phyloP scores from a whole-genome alignment of 2,113 vertebrate species.

The Elgaria multicarinata region DNA sequence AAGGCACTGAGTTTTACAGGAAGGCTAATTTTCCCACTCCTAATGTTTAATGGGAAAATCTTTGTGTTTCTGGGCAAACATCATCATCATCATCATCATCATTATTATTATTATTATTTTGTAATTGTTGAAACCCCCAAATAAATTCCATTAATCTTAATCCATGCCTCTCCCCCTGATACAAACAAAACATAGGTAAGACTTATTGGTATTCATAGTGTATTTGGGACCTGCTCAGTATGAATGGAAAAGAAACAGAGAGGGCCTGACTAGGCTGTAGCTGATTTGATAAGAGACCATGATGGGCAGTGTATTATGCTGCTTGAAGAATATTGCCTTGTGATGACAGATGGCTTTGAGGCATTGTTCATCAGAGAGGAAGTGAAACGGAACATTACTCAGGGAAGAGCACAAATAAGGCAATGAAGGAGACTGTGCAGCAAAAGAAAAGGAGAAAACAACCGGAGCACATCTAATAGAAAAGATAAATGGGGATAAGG shows the following conservation, averaged over 20 bases:
- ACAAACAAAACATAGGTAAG: not conserved
- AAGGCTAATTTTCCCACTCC: not conserved
- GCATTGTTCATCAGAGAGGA: conserved; percentile 36
- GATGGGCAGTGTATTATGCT: conserved; percentile 22
- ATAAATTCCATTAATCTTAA: not conserved
- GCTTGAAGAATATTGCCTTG: conserved; percentile 26
- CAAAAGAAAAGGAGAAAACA: conserved; percentile 38
- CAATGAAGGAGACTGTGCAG: conserved; percentile 39
- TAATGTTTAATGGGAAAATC: not conserved
- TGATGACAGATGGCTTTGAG: conserved; percentile 45
- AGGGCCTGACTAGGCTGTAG: not conserved
- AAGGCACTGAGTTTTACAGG: not conserved
- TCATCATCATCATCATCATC: no score
- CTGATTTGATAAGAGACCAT: conserved; percentile 40
- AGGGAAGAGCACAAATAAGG: conserved; percentile 32
- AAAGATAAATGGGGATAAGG: conserved; percentile 24
- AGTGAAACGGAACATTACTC: conserved; percentile 50
- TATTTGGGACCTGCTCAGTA: conserved; percentile 26
- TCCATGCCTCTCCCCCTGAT: not conserved
- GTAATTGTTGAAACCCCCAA: not conserved
- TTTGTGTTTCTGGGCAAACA: not conserved
- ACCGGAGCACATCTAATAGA: conserved; percentile 10
- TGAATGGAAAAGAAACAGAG: conserved; percentile 50
- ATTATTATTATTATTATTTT: no score
- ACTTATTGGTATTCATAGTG: conserved; percentile 32